These are phyloP conservation scores for Spilogale gracilis DNA, from an alignment of 2,113 vertebrate genomes.

Conservation along the genomic window DNA sequence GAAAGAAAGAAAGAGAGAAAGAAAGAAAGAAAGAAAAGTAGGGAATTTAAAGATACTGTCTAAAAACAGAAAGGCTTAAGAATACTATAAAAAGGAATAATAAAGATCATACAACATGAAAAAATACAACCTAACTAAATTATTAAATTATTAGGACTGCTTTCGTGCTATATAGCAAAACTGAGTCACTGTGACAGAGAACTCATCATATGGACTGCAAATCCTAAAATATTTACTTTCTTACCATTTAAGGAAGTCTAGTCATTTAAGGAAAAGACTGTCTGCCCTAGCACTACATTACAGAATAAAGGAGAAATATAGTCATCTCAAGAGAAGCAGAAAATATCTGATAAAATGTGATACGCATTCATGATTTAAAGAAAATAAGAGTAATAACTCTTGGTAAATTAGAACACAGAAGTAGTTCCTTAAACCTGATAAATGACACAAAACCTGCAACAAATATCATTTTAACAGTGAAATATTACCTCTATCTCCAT, in stretches of 20 bases:
- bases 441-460: not conserved
- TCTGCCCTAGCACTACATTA: not conserved
- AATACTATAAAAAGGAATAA: not conserved
- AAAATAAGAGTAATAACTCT: not conserved
- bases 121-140: not conserved
- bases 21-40: not conserved
- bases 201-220: not conserved
- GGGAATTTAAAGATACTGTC: not conserved
- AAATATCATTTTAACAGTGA: not conserved
- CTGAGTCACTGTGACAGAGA: not conserved
- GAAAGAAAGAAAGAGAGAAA: too few relatives aligned
- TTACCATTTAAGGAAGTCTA: not conserved
- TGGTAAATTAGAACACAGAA: not conserved
- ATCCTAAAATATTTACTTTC: conserved; percentile 12
- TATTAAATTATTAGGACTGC: not conserved
- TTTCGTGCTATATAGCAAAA: not conserved
- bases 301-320: not conserved
- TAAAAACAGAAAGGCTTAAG: not conserved
- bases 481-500: not conserved
- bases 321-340: not conserved
- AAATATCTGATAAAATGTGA: not conserved
- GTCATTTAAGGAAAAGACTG: not conserved
- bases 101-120: not conserved
- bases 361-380: not conserved
- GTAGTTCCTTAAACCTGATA: not conserved